Percentiles rank a stretch among this genome's conserved stretches.
These are phyloP conservation scores for Dromaius novaehollandiae DNA, from an alignment of 2,113 vertebrate genomes.

Conservation along the genomic window DNA sequence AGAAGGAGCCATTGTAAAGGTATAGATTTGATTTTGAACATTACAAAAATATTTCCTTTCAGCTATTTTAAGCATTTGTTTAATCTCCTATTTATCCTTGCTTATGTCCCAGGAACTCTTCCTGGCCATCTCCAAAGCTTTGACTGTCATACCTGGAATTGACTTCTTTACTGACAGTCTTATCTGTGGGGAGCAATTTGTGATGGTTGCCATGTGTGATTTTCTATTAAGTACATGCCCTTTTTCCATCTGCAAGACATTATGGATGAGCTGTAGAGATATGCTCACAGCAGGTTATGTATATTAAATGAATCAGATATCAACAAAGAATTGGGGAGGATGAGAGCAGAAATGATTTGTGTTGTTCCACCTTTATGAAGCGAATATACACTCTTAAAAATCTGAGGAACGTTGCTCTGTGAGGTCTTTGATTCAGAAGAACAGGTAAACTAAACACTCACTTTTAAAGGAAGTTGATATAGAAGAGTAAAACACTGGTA, in stretches of 20 bases:
- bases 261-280: accelerated
- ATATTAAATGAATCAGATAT: not conserved
- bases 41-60: not conserved
- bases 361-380: not conserved
- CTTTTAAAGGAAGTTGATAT: not conserved
- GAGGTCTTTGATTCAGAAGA: not conserved
- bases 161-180: not conserved
- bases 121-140: not conserved
- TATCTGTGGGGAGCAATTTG: not conserved
- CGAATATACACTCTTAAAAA: not conserved
- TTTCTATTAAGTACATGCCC: not conserved
- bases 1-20: not conserved
- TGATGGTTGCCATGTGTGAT: not conserved
- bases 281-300: not conserved
- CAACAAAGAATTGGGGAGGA: not conserved
- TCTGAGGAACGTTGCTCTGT: not conserved
- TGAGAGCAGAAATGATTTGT: not conserved
- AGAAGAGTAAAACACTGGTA: not conserved
- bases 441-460: not conserved
- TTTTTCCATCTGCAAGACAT: not conserved
- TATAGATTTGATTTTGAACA: not conserved
- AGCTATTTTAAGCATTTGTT: not conserved
- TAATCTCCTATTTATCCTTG: not conserved
- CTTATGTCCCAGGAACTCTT: not conserved
- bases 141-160: not conserved